These are phyloP conservation scores for Epizoanthus scotinus DNA, from an alignment of 92 coral and sea anemone genomes.

Conservation along the genomic window DNA sequence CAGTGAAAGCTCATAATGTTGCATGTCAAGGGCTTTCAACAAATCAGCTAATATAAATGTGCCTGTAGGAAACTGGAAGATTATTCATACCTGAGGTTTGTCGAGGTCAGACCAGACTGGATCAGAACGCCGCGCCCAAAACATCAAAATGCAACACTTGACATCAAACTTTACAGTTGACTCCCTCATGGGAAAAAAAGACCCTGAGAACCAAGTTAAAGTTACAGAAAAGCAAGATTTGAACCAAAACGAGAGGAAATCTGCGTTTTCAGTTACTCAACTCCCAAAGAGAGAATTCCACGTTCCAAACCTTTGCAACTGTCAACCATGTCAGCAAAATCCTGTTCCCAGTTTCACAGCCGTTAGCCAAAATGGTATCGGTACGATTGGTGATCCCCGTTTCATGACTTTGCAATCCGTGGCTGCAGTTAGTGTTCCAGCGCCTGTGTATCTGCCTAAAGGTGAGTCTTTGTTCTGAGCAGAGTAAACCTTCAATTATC, in stretches of 20 bases:
- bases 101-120: slow-evolving; percentile 38
- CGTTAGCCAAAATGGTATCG: slow-evolving; percentile 57
- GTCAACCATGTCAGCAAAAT: slow-evolving; percentile 88
- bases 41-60: slow-evolving; percentile 20
- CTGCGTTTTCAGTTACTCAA: slow-evolving; percentile 75
- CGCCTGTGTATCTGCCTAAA: slow-evolving; percentile 83
- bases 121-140: slow-evolving; percentile 17
- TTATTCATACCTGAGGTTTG: slow-evolving; percentile 2
- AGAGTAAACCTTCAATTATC: not conserved
- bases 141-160: slow-evolving; percentile 57
- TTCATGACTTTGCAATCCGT: slow-evolving; percentile 80
- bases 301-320: slow-evolving; percentile 73
- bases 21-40: slow-evolving; percentile 17
- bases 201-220: slow-evolving; percentile 41
- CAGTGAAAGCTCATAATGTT: slow-evolving; percentile 24
- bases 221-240: slow-evolving; percentile 54
- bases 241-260: slow-evolving; percentile 60
- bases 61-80: not conserved
- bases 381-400: slow-evolving; percentile 64
- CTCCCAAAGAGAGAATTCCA: slow-evolving; percentile 75
- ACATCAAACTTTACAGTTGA: slow-evolving; percentile 74
- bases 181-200: slow-evolving; percentile 81
- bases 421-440: slow-evolving; percentile 68
- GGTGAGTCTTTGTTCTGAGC: slow-evolving; percentile 47
- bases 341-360: slow-evolving; percentile 71